Evolutionary conservation across 2,888 invertebrate genomes (phyloP), one percentile per base, ranked within the genome.

Genomic region (Dioctria linearis): DNA sequence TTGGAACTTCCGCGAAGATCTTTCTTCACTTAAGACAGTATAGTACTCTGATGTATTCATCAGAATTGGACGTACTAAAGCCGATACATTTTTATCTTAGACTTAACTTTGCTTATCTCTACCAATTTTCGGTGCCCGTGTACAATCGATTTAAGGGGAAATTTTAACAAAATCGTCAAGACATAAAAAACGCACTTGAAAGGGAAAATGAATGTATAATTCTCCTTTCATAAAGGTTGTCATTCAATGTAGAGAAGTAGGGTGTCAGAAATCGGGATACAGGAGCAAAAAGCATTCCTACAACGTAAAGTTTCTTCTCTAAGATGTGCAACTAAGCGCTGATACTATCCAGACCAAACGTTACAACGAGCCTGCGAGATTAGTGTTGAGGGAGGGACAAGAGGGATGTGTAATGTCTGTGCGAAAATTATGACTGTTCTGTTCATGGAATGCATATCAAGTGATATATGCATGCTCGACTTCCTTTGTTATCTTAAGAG

Each of bases 391-490:
- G 51, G 37, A 13, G 0, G 37, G 57, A 3, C 5, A 49, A 9
- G 49, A 76, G 40, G 51, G 69, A 37, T 49, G 39, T 39, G 6
- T 49, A 76, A 25, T 63, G 75, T 43, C 76, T 63, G 76, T 63
- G 76, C 49, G 63, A 61, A 63, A 76, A 76, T 76, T 76, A 76
- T 76, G 76, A 76, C 61, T 76, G 63, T 46, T 76, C 61, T 76
- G 63, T 46, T 76, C 63, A 51, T 63, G 40, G 76, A 76, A 76
- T 76, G 76, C 49, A 61, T 76, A 76, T 76, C 46, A 76, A 76
- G 76, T 76, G 76, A 76, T 76, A 76, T 76, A 76, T 76, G 76
- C 76, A 63, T 63, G 76, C 76, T 43, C 39, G 51, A 76, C 76
- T 76, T 76, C 63, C 76, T 76, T 76, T 76, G 76, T 76, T 61